Evolutionary conservation across 2,797 vertebrate species (phyloP).

Genomic region (Microctenopoma stevenorrisi): DNA sequence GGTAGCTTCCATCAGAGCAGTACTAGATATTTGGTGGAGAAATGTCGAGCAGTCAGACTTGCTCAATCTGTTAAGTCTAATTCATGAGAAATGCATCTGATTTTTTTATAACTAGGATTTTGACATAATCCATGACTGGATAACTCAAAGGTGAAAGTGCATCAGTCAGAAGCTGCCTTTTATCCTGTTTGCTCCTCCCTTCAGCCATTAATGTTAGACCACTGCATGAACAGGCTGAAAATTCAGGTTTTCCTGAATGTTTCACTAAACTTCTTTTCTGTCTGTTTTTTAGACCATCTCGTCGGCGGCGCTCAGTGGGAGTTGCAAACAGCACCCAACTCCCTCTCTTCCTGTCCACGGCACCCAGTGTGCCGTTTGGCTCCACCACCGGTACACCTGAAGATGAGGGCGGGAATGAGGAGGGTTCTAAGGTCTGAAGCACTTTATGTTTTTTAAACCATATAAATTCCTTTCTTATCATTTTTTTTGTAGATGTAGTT

Average conservation of each 20-base stretch:
- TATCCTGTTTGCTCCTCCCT: background rate
- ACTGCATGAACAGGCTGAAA: background rate
- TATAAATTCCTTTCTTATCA: background rate
- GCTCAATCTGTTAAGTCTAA: constrained; percentile 3
- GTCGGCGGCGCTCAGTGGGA: constrained; percentile 88
- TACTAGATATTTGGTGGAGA: constrained; percentile 18
- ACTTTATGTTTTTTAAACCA: background rate
- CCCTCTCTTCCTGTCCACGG: constrained; percentile 70
- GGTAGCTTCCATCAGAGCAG: background rate
- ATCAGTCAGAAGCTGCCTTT: background rate
- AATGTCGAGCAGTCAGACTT: constrained; percentile 42
- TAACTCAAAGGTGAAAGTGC: background rate
- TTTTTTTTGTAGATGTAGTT: background rate
- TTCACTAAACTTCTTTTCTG: background rate
- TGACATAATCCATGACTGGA: background rate
- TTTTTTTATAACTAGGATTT: background rate
- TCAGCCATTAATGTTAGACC: background rate
- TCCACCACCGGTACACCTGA: constrained; percentile 71
- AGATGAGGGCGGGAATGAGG: constrained; percentile 74
- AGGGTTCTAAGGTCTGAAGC: constrained; percentile 68
- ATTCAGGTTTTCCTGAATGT: background rate
- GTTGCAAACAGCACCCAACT: constrained; percentile 83
- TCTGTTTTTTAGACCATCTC: constrained; percentile 82
- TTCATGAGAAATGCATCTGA: constrained; percentile 1
- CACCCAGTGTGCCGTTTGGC: constrained; percentile 59